Evolutionary conservation across 2,113 vertebrate species (phyloP).

Genomic region (Pavo muticus): DNA sequence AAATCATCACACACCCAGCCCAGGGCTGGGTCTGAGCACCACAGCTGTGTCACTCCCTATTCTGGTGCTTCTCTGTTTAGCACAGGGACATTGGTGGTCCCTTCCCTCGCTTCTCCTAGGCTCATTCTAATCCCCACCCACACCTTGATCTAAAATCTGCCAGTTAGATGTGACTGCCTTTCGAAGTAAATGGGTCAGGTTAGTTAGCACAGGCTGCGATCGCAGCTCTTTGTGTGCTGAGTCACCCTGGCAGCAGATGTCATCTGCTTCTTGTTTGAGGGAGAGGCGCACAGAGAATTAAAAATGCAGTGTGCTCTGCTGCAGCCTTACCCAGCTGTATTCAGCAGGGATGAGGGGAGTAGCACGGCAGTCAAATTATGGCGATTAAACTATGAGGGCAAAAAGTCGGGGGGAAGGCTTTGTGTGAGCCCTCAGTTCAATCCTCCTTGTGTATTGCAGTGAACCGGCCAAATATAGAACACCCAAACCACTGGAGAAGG

Average conservation of each 20-base stretch:
- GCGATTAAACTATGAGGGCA: constrained; percentile 50
- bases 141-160: constrained; percentile 30
- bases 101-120: background rate
- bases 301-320: constrained; percentile 33
- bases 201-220: background rate
- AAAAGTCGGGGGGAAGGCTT: constrained; percentile 41
- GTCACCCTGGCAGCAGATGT: constrained; percentile 61
- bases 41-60: background rate
- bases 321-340: constrained; percentile 53
- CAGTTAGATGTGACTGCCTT: constrained; percentile 40
- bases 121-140: constrained; percentile 13
- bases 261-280: constrained; percentile 48
- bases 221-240: constrained; percentile 33
- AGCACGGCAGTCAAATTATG: constrained; percentile 65
- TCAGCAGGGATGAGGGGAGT: constrained; percentile 67
- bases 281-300: constrained; percentile 43
- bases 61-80: background rate
- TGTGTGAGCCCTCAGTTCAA: constrained; percentile 15
- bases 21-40: background rate
- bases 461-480: constrained; percentile 69
- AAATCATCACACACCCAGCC: background rate
- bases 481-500: constrained; percentile 32
- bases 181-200: constrained; percentile 31
- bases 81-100: background rate
- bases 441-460: constrained; percentile 24